phyloP scores from a whole-genome alignment of 2,113 vertebrate species.

The Bothrops jararaca region DNA sequence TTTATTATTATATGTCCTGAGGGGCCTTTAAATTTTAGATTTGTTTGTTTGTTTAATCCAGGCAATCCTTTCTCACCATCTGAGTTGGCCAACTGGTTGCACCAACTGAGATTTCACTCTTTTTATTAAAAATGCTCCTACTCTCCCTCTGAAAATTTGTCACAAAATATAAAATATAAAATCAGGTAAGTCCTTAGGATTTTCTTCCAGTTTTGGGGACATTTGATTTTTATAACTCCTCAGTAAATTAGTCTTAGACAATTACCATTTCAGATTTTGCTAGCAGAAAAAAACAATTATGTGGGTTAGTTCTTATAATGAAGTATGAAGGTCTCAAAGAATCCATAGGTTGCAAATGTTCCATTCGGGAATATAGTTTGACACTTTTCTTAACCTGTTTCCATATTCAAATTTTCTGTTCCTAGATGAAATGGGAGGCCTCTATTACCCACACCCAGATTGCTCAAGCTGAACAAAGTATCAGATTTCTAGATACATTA shows the following conservation, averaged over 20 bases:
- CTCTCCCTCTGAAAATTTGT: neutral
- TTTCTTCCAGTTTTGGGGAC: neutral
- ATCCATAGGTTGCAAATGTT: neutral
- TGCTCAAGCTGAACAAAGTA: neutral
- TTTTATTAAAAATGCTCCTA: neutral
- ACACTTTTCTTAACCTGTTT: neutral
- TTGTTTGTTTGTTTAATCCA: neutral
- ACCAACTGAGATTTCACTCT: neutral
- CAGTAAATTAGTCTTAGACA: neutral
- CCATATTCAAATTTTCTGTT: neutral
- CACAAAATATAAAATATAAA: neutral
- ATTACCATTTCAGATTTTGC: neutral
- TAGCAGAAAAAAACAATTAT: neutral
- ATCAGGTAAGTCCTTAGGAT: neutral
- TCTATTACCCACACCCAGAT: neutral
- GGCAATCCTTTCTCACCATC: neutral
- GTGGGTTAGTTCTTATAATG: neutral
- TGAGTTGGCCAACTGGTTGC: neutral
- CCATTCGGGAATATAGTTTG: neutral
- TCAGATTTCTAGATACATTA: neutral
- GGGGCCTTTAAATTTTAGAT: neutral
- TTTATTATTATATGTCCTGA: neutral
- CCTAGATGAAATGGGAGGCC: neutral
- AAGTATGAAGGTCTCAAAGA: neutral
- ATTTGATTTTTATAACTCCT: neutral